A percentile compares a stretch with the other conserved stretches of the same genome.
Evolutionary conservation across 2,888 invertebrate genomes (phyloP).

Genomic region (Agriopis marginaria): DNA sequence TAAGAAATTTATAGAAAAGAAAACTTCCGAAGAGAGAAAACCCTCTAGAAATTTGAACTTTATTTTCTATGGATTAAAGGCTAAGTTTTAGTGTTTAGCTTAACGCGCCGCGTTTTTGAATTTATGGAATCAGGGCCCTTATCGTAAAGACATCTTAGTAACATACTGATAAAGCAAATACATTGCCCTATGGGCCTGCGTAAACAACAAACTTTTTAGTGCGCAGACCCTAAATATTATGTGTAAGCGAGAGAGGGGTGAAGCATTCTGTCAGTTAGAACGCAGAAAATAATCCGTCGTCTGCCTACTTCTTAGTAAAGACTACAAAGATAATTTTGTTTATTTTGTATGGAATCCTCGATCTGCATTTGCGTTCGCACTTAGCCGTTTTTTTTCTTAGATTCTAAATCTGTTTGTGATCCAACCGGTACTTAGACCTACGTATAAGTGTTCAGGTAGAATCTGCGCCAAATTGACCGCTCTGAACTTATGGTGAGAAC

Average conservation of each 20-base stretch:
- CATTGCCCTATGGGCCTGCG: background rate
- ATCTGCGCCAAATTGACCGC: slow-evolving; percentile 13
- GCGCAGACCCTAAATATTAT: background rate
- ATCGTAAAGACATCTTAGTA: background rate
- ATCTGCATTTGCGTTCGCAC: slow-evolving; percentile 29
- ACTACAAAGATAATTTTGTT: background rate
- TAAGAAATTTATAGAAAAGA: no score
- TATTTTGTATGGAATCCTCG: slow-evolving; percentile 24
- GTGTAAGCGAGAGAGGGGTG: background rate
- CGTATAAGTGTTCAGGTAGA: background rate
- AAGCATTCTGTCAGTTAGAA: background rate
- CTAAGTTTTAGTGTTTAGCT: no score
- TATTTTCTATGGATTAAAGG: no score
- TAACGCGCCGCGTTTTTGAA: no score
- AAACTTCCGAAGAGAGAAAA: no score
- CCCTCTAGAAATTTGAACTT: no score
- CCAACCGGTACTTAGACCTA: slow-evolving; percentile 29
- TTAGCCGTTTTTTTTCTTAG: slow-evolving; percentile 41
- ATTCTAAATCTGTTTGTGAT: slow-evolving; percentile 36
- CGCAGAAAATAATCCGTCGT: no score
- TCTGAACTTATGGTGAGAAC: background rate
- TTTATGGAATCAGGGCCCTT: no score
- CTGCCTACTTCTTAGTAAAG: background rate
- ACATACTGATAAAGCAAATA: slow-evolving; percentile 8
- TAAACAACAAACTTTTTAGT: background rate